These are phyloP conservation scores for Popillia japonica DNA, from an alignment of 1,140 invertebrate species.

Conservation along the genomic window DNA sequence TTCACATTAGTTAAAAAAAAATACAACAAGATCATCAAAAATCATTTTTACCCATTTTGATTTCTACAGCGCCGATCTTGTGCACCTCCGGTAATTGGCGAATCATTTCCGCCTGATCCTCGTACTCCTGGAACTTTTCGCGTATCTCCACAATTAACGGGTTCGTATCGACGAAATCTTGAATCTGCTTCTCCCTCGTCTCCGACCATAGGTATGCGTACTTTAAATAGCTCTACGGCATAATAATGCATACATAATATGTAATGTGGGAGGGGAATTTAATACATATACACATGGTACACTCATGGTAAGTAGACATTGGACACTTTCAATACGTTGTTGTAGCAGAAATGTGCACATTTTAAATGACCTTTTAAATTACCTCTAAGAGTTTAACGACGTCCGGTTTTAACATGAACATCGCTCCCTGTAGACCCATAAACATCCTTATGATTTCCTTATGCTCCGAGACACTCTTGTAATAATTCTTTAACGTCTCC, in stretches of 20 bases:
- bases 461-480: conserved; percentile 77
- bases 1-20: neutral
- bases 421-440: conserved; percentile 75
- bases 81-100: conserved; percentile 68
- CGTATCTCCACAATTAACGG: conserved; percentile 77
- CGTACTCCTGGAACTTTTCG: conserved; percentile 76
- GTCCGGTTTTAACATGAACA: conserved; percentile 71
- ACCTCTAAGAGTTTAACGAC: conserved; percentile 65
- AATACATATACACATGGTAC: too few relatives aligned
- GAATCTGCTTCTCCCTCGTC: conserved; percentile 71
- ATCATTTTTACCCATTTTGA: conserved; percentile 67
- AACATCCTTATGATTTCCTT: conserved; percentile 78
- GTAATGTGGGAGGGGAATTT: too few relatives aligned
- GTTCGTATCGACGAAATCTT: conserved; percentile 73
- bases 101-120: conserved; percentile 71
- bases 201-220: conserved; percentile 77
- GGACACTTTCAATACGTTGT: too few relatives aligned
- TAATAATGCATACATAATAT: too few relatives aligned
- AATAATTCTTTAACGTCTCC: conserved; percentile 67
- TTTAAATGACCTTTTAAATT: conserved; percentile 5
- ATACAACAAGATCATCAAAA: neutral
- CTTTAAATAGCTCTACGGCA: conserved; percentile 63
- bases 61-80: conserved; percentile 73
- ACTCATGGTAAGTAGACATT: too few relatives aligned
- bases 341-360: too few relatives aligned